These are phyloP conservation scores for Gonocerus acuteangulatus DNA, from an alignment of 2,888 invertebrate genomes.

Conservation along the genomic window DNA sequence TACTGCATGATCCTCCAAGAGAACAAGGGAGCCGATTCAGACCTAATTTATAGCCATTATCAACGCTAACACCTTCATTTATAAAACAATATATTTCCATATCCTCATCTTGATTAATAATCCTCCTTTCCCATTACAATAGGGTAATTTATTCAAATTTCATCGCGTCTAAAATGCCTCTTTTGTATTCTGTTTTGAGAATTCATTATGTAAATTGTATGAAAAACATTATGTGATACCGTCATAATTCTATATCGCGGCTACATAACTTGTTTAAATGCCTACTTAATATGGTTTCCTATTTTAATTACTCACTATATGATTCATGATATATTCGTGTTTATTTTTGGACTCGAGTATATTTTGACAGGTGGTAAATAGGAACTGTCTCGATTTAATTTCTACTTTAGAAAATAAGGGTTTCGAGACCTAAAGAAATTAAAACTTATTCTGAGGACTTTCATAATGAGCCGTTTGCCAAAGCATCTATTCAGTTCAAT, in stretches of 20 bases:
- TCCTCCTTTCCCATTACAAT: conserved; percentile 2
- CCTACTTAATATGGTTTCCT: too few species aligned
- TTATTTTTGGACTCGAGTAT: too few species aligned
- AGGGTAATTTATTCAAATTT: conserved; percentile 22
- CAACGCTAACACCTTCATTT: conserved; percentile 13
- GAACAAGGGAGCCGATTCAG: not conserved
- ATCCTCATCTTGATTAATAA: conserved; percentile 12
- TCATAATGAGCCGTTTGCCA: too few species aligned
- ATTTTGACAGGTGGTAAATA: too few species aligned
- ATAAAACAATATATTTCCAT: conserved; percentile 15
- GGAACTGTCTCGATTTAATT: too few species aligned
- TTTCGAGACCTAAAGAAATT: too few species aligned
- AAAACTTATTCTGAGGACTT: too few species aligned
- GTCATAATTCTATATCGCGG: conserved; percentile 15
- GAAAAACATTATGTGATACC: conserved; percentile 6
- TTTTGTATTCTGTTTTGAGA: conserved; percentile 13
- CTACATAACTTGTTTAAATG: not conserved
- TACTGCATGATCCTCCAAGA: too few species aligned
- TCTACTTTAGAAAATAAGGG: too few species aligned
- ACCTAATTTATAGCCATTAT: conserved; percentile 1
- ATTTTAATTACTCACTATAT: too few species aligned
- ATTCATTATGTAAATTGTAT: conserved; percentile 23
- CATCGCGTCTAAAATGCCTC: conserved; percentile 16
- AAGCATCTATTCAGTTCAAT: too few species aligned
- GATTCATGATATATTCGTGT: too few species aligned